phyloP scores from a whole-genome alignment of 2,797 vertebrate species.

The Centropyge bicolor region DNA sequence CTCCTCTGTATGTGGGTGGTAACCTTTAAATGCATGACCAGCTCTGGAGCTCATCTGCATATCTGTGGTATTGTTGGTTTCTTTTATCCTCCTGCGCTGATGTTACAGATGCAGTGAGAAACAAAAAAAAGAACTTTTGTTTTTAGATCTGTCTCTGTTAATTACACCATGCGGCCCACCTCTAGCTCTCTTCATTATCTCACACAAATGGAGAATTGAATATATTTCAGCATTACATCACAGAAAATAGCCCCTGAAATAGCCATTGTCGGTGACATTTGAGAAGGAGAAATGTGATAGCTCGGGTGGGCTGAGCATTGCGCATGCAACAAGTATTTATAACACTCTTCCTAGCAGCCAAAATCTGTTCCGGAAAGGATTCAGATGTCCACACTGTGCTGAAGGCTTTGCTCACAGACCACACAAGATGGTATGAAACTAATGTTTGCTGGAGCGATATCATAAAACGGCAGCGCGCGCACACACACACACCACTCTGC shows the following conservation, averaged over 20 bases:
- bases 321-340: not conserved
- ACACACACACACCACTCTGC: conserved; percentile 37
- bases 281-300: not conserved
- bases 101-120: not conserved
- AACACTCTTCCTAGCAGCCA: not conserved
- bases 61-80: not conserved
- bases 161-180: not conserved
- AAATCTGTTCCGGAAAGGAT: conserved; percentile 13
- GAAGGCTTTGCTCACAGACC: not conserved
- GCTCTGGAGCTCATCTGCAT: not conserved
- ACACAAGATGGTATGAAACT: conserved; percentile 23
- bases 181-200: conserved; percentile 21
- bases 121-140: not conserved
- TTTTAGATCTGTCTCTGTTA: conserved; percentile 2
- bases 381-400: not conserved
- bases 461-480: conserved; percentile 41
- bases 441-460: conserved; percentile 24
- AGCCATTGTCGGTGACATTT: not conserved
- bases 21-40: conserved; percentile 27
- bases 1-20: conserved; percentile 12
- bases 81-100: not conserved
- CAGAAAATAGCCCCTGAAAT: not conserved
- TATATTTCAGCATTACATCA: not conserved
- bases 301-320: not conserved
- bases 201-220: not conserved